Conservation (phyloP, 2,888 invertebrate genomes). For the Eupithecia insigniata region DNA sequence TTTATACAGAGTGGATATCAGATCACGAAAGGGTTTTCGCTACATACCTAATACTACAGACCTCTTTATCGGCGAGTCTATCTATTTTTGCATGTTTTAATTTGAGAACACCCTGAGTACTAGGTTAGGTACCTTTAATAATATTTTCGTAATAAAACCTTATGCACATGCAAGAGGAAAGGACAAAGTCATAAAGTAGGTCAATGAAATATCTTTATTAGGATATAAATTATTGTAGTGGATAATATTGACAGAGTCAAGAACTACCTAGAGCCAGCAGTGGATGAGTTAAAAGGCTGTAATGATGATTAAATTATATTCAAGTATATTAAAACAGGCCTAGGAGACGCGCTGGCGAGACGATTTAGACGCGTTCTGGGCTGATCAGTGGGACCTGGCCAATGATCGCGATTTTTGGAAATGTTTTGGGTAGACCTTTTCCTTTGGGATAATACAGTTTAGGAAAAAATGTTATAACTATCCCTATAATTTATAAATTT, state of each 20-base stretch:
- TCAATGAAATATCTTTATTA: slow-evolving; percentile 15
- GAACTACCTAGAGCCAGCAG: neutral
- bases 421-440: no score
- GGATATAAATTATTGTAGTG: neutral
- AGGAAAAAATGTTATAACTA: no score
- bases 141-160: neutral
- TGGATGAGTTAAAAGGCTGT: no score
- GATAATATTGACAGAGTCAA: neutral
- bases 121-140: neutral
- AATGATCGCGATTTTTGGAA: no score
- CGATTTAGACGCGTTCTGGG: no score
- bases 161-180: slow-evolving; percentile 7
- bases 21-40: neutral
- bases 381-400: no score
- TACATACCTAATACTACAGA: no score
- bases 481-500: no score
- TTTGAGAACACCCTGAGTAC: neutral
- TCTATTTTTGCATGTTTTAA: neutral
- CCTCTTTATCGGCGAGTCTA: neutral
- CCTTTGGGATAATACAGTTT: no score
- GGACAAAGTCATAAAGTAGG: slow-evolving; percentile 9
- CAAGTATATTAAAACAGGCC: neutral
- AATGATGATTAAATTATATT: no score
- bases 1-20: neutral
- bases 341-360: no score